A percentile compares a stretch with the other conserved stretches of the same genome.
Evolutionary conservation across 2,113 vertebrate genomes (phyloP).

Genomic region (Chloebia gouldiae): DNA sequence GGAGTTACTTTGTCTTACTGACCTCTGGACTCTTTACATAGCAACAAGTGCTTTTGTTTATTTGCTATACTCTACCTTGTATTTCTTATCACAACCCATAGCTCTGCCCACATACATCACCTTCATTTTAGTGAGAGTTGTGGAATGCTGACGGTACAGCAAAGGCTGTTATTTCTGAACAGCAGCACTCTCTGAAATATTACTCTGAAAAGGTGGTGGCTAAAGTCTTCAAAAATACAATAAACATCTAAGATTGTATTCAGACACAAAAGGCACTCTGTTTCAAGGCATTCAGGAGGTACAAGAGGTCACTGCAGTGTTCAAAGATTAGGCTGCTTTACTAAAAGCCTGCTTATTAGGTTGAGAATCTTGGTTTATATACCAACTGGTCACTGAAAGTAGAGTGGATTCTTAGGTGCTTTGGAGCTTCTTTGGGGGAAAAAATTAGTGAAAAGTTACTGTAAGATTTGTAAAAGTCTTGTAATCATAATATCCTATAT

Average conservation of each 20-base stretch:
- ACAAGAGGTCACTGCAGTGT: not conserved
- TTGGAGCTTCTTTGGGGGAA: not conserved
- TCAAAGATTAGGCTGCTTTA: not conserved
- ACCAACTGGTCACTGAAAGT: not conserved
- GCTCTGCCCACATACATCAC: not conserved
- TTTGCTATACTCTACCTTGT: not conserved
- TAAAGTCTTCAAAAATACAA: not conserved
- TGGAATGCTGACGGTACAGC: not conserved
- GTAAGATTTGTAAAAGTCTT: not conserved
- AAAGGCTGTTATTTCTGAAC: not conserved
- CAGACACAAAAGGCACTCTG: not conserved
- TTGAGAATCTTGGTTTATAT: not conserved
- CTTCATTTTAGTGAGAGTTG: not conserved
- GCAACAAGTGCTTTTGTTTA: not conserved
- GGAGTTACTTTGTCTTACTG: not conserved
- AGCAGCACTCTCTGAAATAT: not conserved
- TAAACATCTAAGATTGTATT: not conserved
- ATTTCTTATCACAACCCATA: not conserved
- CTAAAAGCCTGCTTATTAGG: not conserved
- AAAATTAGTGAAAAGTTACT: not conserved
- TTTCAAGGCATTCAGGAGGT: not conserved
- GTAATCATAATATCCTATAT: not conserved
- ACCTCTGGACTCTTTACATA: constrained; percentile 3
- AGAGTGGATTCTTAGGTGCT: not conserved
- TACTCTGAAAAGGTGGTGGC: not conserved